Conservation (phyloP, 2,113 vertebrate genomes). For the Xenopus tropicalis region UCB_Xtro_10.0 CM004448.2:50636001-50636500, state of each 20-base stretch:
- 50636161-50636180: conserved; percentile 46
- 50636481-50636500: no score
- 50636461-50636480: no score
- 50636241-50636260: neutral
- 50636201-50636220: conserved; percentile 22
- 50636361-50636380: no score
- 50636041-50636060: neutral
- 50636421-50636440: no score
- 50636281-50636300: no score
- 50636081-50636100: conserved; percentile 36
- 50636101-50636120: neutral
- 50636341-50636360: no score
- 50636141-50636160: conserved; percentile 32
- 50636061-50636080: conserved; percentile 28
- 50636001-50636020: conserved; percentile 35
- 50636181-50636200: conserved; percentile 46
- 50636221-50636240: conserved; percentile 27
- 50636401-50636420: no score
- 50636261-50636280: no score
- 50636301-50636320: no score
- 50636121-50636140: conserved; percentile 25
- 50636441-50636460: no score
- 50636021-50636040: conserved; percentile 31
- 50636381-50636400: no score
- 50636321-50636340: no score